phyloP scores from a whole-genome alignment of 2,888 invertebrate species.

The Nineta flava region DNA sequence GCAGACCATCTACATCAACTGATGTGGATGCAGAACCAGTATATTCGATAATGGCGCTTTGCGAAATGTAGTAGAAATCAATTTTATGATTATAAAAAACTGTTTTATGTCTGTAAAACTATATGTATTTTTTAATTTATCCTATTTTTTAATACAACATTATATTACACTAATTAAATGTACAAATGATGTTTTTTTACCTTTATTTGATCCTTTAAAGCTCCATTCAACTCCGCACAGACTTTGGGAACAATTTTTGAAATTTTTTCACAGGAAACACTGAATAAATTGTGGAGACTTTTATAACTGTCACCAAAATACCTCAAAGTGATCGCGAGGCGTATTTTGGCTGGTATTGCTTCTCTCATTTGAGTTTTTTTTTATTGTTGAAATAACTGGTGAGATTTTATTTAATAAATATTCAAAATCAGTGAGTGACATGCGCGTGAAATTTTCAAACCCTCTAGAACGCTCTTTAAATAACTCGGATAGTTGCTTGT shows the following conservation, averaged over 20 bases:
- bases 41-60: no score
- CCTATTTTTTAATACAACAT: not conserved
- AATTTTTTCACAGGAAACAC: conserved; percentile 15
- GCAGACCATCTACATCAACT: no score
- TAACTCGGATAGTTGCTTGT: no score
- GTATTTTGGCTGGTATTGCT: conserved; percentile 16
- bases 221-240: conserved; percentile 14
- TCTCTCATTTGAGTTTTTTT: conserved; percentile 15
- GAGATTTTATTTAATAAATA: conserved; percentile 10
- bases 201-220: not conserved
- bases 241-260: conserved; percentile 18
- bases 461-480: no score
- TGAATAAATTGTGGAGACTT: conserved; percentile 14
- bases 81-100: not conserved
- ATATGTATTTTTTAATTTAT: not conserved
- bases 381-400: conserved; percentile 17
- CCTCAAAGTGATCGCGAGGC: conserved; percentile 17
- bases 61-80: no score
- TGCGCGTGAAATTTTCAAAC: conserved; percentile 9
- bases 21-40: no score
- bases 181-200: not conserved
- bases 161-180: not conserved
- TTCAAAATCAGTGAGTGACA: conserved; percentile 10
- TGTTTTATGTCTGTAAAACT: no score
- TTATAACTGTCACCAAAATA: conserved; percentile 13